Conservation (phyloP, 64 coral and sea anemone genomes). For the Stichodactyla mertensii region DNA sequence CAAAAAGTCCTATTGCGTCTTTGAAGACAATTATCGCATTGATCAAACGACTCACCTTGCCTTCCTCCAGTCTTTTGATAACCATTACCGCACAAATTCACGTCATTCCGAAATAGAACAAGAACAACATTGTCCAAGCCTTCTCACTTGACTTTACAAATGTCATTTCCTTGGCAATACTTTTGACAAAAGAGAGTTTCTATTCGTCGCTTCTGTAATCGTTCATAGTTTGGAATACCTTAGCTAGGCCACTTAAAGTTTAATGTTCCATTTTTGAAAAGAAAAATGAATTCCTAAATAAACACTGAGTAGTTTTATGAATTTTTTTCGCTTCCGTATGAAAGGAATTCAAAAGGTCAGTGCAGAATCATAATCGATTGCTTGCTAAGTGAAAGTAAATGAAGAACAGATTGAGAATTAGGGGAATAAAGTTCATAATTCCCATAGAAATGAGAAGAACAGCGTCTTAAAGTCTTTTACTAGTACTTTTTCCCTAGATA, state of each 20-base stretch:
- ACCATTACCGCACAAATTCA: neutral
- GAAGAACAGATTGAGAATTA: neutral
- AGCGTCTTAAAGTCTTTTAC: neutral
- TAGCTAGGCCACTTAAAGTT: neutral
- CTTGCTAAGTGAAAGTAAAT: neutral
- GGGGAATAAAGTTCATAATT: neutral
- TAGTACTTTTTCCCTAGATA: neutral
- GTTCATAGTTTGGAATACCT: neutral
- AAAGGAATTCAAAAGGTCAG: neutral
- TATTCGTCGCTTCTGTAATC: neutral
- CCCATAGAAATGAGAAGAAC: neutral
- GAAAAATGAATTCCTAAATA: neutral
- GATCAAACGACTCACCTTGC: neutral
- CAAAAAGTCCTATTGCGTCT: neutral
- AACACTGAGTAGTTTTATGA: neutral
- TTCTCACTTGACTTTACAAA: neutral
- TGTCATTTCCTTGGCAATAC: neutral
- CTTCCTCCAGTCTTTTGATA: neutral
- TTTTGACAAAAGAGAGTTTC: neutral
- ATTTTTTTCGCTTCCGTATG: neutral
- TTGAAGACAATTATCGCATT: constrained; percentile 17
- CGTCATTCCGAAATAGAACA: constrained; percentile 14
- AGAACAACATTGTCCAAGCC: neutral
- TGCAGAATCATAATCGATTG: neutral
- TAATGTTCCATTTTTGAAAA: neutral